phyloP scores from a whole-genome alignment of 2,113 vertebrate species.

The Erythrocercus mccallii region DNA sequence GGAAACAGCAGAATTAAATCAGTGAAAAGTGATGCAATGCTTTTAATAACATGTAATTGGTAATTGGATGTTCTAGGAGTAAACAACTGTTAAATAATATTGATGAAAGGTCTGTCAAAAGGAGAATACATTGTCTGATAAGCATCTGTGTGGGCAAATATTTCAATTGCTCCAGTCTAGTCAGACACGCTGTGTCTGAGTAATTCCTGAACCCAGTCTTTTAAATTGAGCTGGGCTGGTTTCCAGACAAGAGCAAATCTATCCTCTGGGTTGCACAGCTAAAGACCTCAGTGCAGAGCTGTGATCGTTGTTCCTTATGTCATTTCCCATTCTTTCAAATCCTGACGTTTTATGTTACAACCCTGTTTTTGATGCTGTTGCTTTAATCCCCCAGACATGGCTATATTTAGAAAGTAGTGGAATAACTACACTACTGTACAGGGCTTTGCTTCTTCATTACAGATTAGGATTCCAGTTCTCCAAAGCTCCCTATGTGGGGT shows the following conservation, averaged over 20 bases:
- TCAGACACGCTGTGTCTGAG: constrained; percentile 1
- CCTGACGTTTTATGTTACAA: background rate
- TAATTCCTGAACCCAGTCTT: constrained; percentile 43
- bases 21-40: background rate
- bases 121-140: background rate
- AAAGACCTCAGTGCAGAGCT: constrained; percentile 10
- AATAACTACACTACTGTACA: background rate
- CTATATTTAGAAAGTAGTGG: background rate
- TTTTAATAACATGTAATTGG: constrained; percentile 38
- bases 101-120: constrained; percentile 35
- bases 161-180: constrained; percentile 25
- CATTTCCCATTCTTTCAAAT: constrained; percentile 14
- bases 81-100: constrained; percentile 40
- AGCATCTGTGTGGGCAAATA: constrained; percentile 5
- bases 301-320: background rate
- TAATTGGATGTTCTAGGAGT: background rate
- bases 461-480: background rate
- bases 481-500: background rate
- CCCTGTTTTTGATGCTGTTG: background rate
- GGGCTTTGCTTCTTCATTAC: background rate
- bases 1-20: background rate
- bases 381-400: background rate
- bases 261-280: constrained; percentile 13
- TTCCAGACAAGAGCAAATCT: constrained; percentile 59
- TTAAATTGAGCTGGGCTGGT: constrained; percentile 52